A percentile compares a stretch with the other conserved stretches of the same genome.
phyloP scores from a whole-genome alignment of 2,797 vertebrate genomes.

The Thripadectes ignobilis region DNA sequence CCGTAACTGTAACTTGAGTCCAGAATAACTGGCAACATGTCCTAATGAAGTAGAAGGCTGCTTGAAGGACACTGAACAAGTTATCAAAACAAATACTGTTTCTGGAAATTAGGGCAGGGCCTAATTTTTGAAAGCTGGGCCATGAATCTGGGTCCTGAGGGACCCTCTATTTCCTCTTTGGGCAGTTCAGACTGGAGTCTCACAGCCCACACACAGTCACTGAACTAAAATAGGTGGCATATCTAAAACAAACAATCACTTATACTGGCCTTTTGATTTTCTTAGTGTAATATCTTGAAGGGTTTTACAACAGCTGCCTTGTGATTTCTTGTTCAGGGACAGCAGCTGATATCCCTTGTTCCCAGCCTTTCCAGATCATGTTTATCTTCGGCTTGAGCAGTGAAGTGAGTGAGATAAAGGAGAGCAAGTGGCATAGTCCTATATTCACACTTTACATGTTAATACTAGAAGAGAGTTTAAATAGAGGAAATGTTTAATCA shows the following conservation, averaged over 20 bases:
- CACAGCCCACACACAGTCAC: neutral
- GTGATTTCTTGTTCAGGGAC: neutral
- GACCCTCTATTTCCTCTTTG: neutral
- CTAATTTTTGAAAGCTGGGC: neutral
- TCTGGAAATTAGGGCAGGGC: neutral
- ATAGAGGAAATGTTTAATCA: neutral
- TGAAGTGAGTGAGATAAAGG: neutral
- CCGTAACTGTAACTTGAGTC: rapidly evolving
- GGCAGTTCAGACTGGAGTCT: neutral
- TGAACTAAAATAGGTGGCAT: neutral
- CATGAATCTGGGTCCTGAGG: neutral
- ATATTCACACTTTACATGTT: neutral
- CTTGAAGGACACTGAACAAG: neutral
- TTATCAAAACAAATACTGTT: neutral
- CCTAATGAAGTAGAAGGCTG: neutral
- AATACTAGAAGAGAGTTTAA: neutral
- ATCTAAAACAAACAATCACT: neutral
- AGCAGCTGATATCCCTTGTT: neutral
- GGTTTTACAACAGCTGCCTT: neutral
- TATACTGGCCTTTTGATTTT: neutral
- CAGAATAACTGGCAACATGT: neutral
- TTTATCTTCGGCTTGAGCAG: neutral
- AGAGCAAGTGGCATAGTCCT: neutral
- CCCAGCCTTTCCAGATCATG: neutral
- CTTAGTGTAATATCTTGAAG: neutral